A percentile compares a stretch with the other conserved stretches of the same genome.
Conservation (phyloP, 1,140 invertebrate species). For the Ephestia elutella region DNA sequence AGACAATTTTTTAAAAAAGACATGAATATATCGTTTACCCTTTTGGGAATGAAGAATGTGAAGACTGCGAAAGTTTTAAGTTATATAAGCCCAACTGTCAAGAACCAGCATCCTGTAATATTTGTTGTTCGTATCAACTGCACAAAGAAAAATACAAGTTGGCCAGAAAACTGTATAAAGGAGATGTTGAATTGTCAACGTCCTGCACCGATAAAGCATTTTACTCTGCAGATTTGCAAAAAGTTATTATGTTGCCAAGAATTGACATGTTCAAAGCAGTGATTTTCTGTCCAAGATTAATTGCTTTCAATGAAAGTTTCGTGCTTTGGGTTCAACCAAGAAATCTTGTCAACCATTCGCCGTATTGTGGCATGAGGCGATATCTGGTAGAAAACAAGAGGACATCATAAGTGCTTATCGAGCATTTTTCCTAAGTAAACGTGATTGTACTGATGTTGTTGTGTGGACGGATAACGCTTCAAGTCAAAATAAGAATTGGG, state of each 20-base stretch:
- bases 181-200: background rate
- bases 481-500: slow-evolving; percentile 38
- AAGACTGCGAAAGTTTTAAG: too few species aligned
- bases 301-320: slow-evolving; percentile 35
- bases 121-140: background rate
- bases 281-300: slow-evolving; percentile 26
- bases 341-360: background rate
- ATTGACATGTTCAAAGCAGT: slow-evolving; percentile 26
- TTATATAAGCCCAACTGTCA: background rate
- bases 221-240: background rate
- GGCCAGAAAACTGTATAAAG: background rate
- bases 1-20: too few species aligned
- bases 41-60: too few species aligned
- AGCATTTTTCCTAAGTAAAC: slow-evolving; percentile 13
- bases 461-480: slow-evolving; percentile 31
- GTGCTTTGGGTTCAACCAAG: slow-evolving; percentile 9
- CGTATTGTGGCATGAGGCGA: background rate
- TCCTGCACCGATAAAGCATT: background rate
- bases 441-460: slow-evolving; percentile 26
- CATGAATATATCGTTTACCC: too few species aligned
- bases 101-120: background rate
- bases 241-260: slow-evolving; percentile 26
- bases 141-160: background rate
- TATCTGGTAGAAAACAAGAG: background rate
- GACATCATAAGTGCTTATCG: background rate